Base-by-base conservation (phyloP, 2,113 vertebrate genomes). In the Sinocyclocheilus maitianheensis region DNA sequence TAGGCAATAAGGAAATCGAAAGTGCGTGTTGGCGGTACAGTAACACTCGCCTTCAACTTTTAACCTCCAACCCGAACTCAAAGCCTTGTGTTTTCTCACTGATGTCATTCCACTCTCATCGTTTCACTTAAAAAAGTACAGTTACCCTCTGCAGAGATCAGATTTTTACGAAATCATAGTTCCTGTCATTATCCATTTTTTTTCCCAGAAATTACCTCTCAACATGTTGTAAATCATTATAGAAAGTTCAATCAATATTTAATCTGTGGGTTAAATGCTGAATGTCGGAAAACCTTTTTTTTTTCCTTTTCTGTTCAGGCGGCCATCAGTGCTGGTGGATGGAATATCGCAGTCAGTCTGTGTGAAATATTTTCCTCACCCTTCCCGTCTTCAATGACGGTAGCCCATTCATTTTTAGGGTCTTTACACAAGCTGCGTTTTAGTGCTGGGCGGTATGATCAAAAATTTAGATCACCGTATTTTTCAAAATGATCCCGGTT, bases 1-100 rank as follows among this genome's bases (percentile, higher is more conserved):
- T 85, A 34, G 30, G 10, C 24, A 3, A 58, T 72, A 67, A 85
- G 83, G 88, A 89, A 89, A 89, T 74, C 20, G 83, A 89, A 87
- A 85, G 78, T 26, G 55, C 65, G 7, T 84, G 77, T 87, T 83
- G 65, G 77, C 26, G 13, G 26, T 75, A 84, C 5, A 71, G 78
- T 86, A n/a, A 12, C 60, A 77, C 53, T n/a, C 18, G 18, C 5
- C 5, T 24, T 89, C 77, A 89, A 86, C 88, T 89, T 86, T 86
- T 72, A 89, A 89, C 85, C 69, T 78, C 26, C 7, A 8, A n/a
- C 77, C 67, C 20, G 53, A 20, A 18, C 13, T 20, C 53, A 55
- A 46, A 30, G 58, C 34, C 43, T 53, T 53, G 8, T 53, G 12
- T 24, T 53, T 2, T 71, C 51, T 11, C 58, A 60, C 7, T 34